These are phyloP conservation scores for Zootoca vivipara DNA, from an alignment of 2,113 vertebrate genomes.

Conservation along the genomic window DNA sequence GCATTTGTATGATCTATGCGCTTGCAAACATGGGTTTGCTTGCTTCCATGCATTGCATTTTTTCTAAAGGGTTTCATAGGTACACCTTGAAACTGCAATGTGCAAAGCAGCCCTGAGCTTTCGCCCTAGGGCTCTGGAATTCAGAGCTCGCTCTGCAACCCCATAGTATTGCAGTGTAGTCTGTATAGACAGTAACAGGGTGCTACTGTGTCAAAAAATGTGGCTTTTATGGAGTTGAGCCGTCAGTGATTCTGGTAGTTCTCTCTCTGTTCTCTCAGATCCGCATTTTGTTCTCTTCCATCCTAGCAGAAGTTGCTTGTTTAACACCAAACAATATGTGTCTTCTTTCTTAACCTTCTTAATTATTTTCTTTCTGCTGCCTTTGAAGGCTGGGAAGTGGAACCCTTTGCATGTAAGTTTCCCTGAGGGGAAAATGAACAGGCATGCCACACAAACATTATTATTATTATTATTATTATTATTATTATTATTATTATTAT, in stretches of 20 bases:
- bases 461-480: neutral
- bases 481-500: neutral
- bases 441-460: neutral
- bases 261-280: conserved; percentile 35
- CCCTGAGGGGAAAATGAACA: neutral
- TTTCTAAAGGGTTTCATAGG: neutral
- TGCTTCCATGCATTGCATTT: neutral
- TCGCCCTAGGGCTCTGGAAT: neutral
- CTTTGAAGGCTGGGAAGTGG: conserved; percentile 93
- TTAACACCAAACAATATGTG: conserved; percentile 48
- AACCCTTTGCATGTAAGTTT: conserved; percentile 97
- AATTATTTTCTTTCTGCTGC: conserved; percentile 76
- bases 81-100: neutral
- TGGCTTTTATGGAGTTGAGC: neutral
- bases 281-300: neutral
- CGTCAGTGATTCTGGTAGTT: neutral
- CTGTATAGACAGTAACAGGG: too few relatives aligned
- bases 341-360: conserved; percentile 70
- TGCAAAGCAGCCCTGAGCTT: neutral
- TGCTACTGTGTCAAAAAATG: neutral
- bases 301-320: conserved; percentile 20
- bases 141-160: too few relatives aligned
- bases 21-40: neutral
- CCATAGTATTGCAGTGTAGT: too few relatives aligned
- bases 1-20: neutral